phyloP scores from a whole-genome alignment of 2,888 invertebrate species.

The Ditula angustiorana region DNA sequence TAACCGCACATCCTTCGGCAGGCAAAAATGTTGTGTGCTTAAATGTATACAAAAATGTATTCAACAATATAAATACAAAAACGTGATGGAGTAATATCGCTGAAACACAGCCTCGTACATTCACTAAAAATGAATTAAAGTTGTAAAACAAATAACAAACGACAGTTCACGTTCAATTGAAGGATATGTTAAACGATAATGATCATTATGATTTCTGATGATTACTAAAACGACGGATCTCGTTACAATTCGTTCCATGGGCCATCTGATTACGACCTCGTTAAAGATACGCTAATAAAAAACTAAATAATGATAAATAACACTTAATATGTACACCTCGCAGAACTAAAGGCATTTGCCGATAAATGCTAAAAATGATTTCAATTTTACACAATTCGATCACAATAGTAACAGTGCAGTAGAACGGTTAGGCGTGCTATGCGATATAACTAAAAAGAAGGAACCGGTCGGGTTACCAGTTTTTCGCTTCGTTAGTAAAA shows the following conservation, averaged over 20 bases:
- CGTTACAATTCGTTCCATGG: conserved; percentile 57
- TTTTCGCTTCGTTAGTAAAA: not conserved
- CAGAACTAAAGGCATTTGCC: conserved; percentile 28
- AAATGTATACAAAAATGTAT: conserved; percentile 35
- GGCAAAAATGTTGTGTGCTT: conserved; percentile 19
- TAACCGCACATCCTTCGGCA: conserved; percentile 53
- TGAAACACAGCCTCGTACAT: conserved; percentile 23
- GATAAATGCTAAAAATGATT: conserved; percentile 38
- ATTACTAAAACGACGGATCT: conserved; percentile 32
- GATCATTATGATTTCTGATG: not conserved
- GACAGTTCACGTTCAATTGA: conserved; percentile 39
- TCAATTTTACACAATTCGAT: not conserved
- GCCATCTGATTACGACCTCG: conserved; percentile 42
- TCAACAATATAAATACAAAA: conserved; percentile 34
- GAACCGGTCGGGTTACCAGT: not conserved
- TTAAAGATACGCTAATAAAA: conserved; percentile 27
- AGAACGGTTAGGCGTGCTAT: not conserved
- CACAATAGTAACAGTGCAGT: conserved; percentile 8
- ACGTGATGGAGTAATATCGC: conserved; percentile 20
- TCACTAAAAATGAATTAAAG: conserved; percentile 29
- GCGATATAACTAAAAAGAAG: not conserved
- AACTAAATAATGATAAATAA: conserved; percentile 43
- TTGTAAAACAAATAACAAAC: conserved; percentile 21
- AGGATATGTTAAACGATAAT: conserved; percentile 47
- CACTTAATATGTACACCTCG: conserved; percentile 46